A percentile compares a stretch with the other conserved stretches of the same genome.
Conservation (phyloP, 2,113 vertebrate species). For the Emydura subglobosa region DNA sequence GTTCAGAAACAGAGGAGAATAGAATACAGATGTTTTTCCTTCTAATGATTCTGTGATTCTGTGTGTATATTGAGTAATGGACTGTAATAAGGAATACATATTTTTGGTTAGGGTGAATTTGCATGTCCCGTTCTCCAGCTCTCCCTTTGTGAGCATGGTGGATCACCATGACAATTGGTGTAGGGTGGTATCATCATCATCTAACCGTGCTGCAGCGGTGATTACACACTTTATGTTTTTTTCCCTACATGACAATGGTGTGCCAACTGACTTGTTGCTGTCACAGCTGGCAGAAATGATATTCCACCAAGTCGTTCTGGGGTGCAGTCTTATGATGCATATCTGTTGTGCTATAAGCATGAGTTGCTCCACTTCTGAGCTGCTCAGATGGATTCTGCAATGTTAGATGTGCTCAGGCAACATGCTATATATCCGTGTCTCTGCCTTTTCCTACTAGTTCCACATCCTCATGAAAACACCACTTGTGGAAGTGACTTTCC, state of each 20-base stretch:
- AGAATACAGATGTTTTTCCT: neutral
- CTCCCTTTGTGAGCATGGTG: neutral
- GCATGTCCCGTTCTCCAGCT: neutral
- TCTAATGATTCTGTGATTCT: neutral
- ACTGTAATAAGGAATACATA: neutral
- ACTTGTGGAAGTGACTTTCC: constrained; percentile 10
- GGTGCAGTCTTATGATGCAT: rapidly evolving
- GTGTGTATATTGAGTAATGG: neutral
- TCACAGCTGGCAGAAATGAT: neutral
- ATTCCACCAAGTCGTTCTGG: neutral
- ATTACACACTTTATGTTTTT: neutral
- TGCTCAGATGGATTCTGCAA: neutral
- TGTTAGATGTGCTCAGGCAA: neutral
- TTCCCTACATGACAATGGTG: neutral
- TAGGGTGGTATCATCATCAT: neutral
- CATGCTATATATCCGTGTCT: neutral
- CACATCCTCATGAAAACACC: neutral
- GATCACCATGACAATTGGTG: too few species aligned
- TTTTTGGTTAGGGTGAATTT: neutral
- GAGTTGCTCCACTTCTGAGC: neutral
- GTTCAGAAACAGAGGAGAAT: neutral
- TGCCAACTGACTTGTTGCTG: neutral
- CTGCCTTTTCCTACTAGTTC: neutral
- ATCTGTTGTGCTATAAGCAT: rapidly evolving
- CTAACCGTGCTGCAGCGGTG: neutral